Conservation (phyloP, 1,140 invertebrate species). For the Holcopasites calliopsidis region DNA sequence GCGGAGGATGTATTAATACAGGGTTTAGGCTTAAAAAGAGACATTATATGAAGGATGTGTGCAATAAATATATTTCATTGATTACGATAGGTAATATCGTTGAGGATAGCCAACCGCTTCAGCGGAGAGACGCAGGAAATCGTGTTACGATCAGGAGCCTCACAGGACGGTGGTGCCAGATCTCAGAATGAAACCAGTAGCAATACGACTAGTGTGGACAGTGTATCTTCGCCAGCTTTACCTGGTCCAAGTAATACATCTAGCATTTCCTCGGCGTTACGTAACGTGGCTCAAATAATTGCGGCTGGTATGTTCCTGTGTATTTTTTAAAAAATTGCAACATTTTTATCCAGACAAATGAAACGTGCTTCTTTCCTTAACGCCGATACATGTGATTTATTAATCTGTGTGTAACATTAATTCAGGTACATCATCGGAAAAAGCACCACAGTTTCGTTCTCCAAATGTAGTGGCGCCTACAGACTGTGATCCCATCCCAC, state of each 20-base stretch:
- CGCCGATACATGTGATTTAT: not conserved
- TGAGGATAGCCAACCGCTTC: constrained; percentile 89
- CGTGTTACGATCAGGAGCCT: constrained; percentile 83
- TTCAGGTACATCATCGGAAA: constrained; percentile 74
- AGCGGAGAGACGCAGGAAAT: constrained; percentile 88
- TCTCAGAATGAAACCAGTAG: constrained; percentile 70
- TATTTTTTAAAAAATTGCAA: not conserved
- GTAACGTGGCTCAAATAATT: constrained; percentile 77
- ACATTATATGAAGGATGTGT: too few relatives aligned
- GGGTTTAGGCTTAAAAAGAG: too few relatives aligned
- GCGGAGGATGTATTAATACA: too few relatives aligned
- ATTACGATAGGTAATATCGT: constrained; percentile 85
- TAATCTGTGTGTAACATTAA: constrained; percentile 27
- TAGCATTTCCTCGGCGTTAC: constrained; percentile 73
- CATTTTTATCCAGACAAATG: not conserved
- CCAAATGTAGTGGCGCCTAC: constrained; percentile 91
- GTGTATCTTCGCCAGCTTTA: constrained; percentile 68
- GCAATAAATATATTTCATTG: too few relatives aligned
- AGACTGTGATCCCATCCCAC: constrained; percentile 83
- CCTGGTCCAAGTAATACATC: constrained; percentile 76
- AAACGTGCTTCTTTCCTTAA: not conserved
- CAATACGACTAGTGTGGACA: constrained; percentile 64
- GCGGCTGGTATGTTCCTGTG: constrained; percentile 69
- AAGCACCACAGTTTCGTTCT: constrained; percentile 85
- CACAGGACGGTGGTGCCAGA: constrained; percentile 74